phyloP scores from a whole-genome alignment of 1,140 invertebrate genomes.

The Schlechtendalia chinensis region DNA sequence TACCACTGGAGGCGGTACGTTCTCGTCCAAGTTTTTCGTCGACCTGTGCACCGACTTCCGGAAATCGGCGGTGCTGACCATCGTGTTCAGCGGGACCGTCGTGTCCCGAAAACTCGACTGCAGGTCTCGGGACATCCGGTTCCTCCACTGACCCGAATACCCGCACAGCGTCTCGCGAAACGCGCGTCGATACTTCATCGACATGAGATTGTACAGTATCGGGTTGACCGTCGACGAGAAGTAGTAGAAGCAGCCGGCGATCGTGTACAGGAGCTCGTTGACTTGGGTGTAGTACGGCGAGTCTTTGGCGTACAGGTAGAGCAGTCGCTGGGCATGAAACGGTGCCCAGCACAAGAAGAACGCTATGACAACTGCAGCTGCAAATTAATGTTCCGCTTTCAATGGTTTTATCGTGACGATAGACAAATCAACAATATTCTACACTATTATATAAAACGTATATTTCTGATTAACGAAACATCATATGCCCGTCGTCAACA shows the following conservation, averaged over 20 bases:
- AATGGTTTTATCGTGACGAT: no score
- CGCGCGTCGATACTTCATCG: conserved; percentile 75
- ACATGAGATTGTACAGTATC: conserved; percentile 90
- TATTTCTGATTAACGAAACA: no score
- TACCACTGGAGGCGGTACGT: background rate
- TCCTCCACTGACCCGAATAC: background rate
- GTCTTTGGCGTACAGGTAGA: conserved; percentile 69
- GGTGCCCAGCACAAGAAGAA: conserved; percentile 97
- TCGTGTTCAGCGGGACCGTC: conserved; percentile 30
- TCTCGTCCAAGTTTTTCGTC: background rate
- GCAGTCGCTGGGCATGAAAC: conserved; percentile 86
- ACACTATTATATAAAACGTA: no score
- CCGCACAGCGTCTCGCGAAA: conserved; percentile 70
- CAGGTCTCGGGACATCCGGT: conserved; percentile 50
- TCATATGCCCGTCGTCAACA: no score
- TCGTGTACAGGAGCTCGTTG: conserved; percentile 77
- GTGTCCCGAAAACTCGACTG: conserved; percentile 52
- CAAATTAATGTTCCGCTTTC: no score
- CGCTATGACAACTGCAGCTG: conserved; percentile 92
- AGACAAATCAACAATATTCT: no score
- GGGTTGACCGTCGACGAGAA: conserved; percentile 87
- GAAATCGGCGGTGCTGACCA: conserved; percentile 18
- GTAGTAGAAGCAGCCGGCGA: conserved; percentile 81
- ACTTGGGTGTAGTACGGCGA: conserved; percentile 64
- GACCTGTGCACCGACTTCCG: conserved; percentile 24